Evolutionary conservation across 2,797 vertebrate species (phyloP).

Genomic region (Sebastes taczanowskii): DNA sequence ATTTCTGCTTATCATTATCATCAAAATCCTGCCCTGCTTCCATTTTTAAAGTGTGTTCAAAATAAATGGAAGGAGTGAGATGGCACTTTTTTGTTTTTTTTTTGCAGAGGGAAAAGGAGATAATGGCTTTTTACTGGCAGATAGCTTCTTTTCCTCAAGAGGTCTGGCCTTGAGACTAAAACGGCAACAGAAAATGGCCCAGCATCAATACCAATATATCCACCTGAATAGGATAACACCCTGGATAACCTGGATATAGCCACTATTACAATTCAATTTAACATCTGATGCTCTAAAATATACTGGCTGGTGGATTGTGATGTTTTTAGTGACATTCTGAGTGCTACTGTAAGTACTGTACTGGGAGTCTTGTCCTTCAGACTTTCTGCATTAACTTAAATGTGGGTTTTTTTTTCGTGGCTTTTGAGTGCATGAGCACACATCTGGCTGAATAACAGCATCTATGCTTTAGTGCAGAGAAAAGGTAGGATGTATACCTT

Average conservation of each 20-base stretch:
- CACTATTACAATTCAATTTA: constrained; percentile 25
- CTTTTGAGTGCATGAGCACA: neutral
- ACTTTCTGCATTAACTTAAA: neutral
- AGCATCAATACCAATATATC: constrained; percentile 48
- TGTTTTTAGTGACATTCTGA: constrained; percentile 9
- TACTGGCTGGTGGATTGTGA: constrained; percentile 5
- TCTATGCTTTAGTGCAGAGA: neutral
- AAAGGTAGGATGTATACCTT: neutral
- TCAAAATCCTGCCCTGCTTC: constrained; percentile 1
- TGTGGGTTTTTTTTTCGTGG: neutral
- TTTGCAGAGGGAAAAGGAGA: constrained; percentile 3
- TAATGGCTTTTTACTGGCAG: constrained; percentile 67
- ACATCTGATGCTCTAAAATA: constrained; percentile 24
- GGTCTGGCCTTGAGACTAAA: constrained; percentile 52
- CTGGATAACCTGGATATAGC: constrained; percentile 30
- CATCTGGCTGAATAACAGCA: neutral
- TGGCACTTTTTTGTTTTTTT: constrained; percentile 13
- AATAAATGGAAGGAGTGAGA: constrained; percentile 43
- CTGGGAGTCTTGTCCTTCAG: neutral
- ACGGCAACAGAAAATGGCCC: constrained; percentile 52
- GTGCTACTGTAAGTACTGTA: neutral
- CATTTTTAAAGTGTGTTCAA: constrained; percentile 35
- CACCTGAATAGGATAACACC: constrained; percentile 45
- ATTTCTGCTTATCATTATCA: neutral
- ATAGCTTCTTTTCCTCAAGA: constrained; percentile 37